These are phyloP conservation scores for Characodon lateralis DNA, from an alignment of 2,797 vertebrate genomes.

Conservation along the genomic window DNA sequence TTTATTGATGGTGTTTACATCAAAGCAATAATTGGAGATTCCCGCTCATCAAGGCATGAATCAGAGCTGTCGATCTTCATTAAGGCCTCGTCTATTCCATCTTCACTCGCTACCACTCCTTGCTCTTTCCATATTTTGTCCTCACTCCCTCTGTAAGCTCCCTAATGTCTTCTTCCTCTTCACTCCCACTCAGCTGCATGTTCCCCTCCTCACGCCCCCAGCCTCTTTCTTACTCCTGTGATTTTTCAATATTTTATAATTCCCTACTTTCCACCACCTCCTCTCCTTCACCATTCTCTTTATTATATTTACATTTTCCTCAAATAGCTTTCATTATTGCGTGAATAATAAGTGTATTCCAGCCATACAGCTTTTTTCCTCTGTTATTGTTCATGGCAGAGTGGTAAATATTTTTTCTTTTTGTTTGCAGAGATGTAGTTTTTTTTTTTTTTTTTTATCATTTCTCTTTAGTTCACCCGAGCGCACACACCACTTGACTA, in stretches of 20 bases:
- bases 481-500: slow-evolving; percentile 27
- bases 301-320: slow-evolving; percentile 71
- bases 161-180: slow-evolving; percentile 62
- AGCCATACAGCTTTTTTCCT: slow-evolving; percentile 33
- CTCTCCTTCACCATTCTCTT: slow-evolving; percentile 62
- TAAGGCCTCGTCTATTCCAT: slow-evolving; percentile 56
- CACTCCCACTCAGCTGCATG: slow-evolving; percentile 66
- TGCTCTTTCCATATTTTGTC: slow-evolving; percentile 47
- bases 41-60: slow-evolving; percentile 61
- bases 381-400: slow-evolving; percentile 45
- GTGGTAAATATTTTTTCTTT: slow-evolving; percentile 54
- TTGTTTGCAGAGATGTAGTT: slow-evolving; percentile 28
- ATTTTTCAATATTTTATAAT: slow-evolving; percentile 78
- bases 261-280: slow-evolving; percentile 52
- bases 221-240: slow-evolving; percentile 62
- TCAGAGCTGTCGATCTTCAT: slow-evolving; percentile 77
- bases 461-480: slow-evolving; percentile 46
- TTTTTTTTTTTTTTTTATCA: neutral
- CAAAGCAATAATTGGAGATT: slow-evolving; percentile 54
- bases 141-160: slow-evolving; percentile 48
- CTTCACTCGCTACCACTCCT: slow-evolving; percentile 22
- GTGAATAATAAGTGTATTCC: slow-evolving; percentile 57
- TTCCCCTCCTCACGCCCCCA: slow-evolving; percentile 56
- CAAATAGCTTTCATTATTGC: slow-evolving; percentile 62
- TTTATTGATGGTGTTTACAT: slow-evolving; percentile 60